phyloP scores from a whole-genome alignment of 2,888 invertebrate species.

The Yponomeuta sedellus region DNA sequence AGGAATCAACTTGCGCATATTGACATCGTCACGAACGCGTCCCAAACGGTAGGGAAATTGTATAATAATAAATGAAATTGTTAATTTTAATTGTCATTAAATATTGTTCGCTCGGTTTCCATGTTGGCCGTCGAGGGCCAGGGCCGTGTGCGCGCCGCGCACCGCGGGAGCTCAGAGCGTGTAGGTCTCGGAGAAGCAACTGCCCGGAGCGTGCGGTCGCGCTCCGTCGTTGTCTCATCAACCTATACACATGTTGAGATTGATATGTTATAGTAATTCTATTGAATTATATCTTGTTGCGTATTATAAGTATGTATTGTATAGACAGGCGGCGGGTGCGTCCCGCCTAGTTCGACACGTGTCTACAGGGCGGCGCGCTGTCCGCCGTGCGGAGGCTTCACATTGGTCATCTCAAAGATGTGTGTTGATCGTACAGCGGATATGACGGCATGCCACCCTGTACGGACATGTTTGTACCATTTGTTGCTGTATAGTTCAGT shows the following conservation, averaged over 20 bases:
- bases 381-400: too few species aligned
- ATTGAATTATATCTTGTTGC: constrained; percentile 75
- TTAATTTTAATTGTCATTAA: constrained; percentile 46
- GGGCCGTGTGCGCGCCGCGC: not conserved
- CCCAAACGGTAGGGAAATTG: constrained; percentile 58
- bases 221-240: constrained; percentile 61
- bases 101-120: constrained; percentile 46
- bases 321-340: constrained; percentile 28
- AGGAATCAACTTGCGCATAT: constrained; percentile 74
- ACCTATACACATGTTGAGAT: constrained; percentile 75
- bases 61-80: constrained; percentile 55
- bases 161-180: not conserved
- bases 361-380: constrained; percentile 20
- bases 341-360: constrained; percentile 30
- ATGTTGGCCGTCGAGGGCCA: not conserved
- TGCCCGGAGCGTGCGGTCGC: constrained; percentile 24
- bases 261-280: constrained; percentile 76
- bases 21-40: constrained; percentile 71
- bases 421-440: too few species aligned
- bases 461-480: constrained; percentile 23
- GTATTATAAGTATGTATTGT: constrained; percentile 59
- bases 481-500: constrained; percentile 58
- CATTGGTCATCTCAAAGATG: not conserved
- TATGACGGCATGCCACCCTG: not conserved
- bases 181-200: constrained; percentile 15